These are phyloP conservation scores for Procapra przewalskii DNA, from an alignment of 2,113 vertebrate genomes.

Conservation along the genomic window DNA sequence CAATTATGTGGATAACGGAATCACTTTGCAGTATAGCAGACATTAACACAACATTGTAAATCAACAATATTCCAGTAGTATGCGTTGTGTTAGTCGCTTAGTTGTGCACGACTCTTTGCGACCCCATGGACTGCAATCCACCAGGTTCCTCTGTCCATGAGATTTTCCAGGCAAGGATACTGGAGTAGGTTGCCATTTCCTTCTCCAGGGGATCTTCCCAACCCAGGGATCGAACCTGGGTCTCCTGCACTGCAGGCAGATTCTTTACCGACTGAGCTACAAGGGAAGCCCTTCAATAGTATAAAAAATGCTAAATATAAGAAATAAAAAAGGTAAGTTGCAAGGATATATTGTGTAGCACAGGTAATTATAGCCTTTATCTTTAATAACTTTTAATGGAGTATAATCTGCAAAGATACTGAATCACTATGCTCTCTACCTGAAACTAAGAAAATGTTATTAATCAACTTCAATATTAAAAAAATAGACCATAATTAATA, in stretches of 20 bases:
- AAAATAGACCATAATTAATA: neutral
- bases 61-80: neutral
- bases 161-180: too few species aligned
- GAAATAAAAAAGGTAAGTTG: neutral
- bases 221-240: too few species aligned
- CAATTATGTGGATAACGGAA: neutral
- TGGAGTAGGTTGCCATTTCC: too few species aligned
- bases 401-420: neutral
- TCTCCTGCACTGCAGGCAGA: too few species aligned
- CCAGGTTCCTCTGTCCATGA: too few species aligned
- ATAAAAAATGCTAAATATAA: neutral
- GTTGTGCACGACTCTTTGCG: too few species aligned
- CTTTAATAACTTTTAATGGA: neutral
- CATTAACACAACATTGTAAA: neutral
- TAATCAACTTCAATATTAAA: neutral
- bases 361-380: neutral
- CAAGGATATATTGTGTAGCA: neutral
- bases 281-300: neutral
- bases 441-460: neutral
- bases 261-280: too few species aligned
- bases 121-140: too few species aligned
- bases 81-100: too few species aligned
- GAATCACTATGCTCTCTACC: neutral
- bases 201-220: too few species aligned
- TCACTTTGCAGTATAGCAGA: neutral